Evolutionary conservation across 2,113 vertebrate species (phyloP), one percentile per base, ranked within the genome.

Genomic region (Chelonoidis abingdonii): DNA sequence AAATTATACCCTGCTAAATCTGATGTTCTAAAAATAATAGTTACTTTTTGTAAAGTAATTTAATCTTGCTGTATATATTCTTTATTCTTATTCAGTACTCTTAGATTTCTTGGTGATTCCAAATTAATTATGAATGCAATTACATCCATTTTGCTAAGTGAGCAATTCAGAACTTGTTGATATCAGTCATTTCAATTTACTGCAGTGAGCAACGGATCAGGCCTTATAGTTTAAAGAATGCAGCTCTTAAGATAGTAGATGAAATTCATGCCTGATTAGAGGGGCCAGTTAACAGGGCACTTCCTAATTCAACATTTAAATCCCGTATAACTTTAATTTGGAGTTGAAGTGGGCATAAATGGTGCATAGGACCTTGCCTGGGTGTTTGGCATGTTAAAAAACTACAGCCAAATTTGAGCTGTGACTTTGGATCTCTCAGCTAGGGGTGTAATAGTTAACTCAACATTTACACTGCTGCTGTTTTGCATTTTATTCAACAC

Each of bases 1-100:
- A 90, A 89, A 56, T 47, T 87, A 52, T 54, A 92, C 13, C n/a
- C 59, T 90, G 49, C 27, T 92, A 76, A 94, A 76, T 89, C 21
- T 84, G 84, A 29, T 0, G 0, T 69, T 80, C 47, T 38, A 44
- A 8, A 86, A 88, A 59, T 87, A 38, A 72, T 47, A 27, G 41
- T 47, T 78, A 29, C 11, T 29, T 44, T 25, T 47, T 27, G 75
- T 78, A 29, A 47, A 11, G 22, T 22, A 47, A 78, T 47, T 25
- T 44, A 27, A 44, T 78, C 25, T 78, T 78, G 25, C 24, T 16
- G 22, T 27, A 76, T 78, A 78, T 29, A 78, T 47, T 25, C 76
- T 92, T 24, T 56, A 44, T 10, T 87, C 7, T 11, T 84, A 5
- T 16, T 83, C 75, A 52, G 75, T 47, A 78, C 24, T 47, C 6